Conservation (phyloP, 1,140 invertebrate species). For the Carposina sasakii region DNA sequence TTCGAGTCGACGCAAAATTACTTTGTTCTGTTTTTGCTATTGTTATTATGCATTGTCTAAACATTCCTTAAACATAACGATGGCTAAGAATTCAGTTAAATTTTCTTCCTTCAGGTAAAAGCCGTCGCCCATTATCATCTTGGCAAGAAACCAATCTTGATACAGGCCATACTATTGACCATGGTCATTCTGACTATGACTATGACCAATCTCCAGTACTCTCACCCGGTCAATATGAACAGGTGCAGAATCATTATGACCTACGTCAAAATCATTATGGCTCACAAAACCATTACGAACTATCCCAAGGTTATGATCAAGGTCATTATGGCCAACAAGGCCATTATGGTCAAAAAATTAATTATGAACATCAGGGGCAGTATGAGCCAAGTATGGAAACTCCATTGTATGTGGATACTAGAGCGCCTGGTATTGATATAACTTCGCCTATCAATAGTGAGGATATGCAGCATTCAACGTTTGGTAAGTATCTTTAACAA, state of each 20-base stretch:
- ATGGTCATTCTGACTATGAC: slow-evolving; percentile 63
- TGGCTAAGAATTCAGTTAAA: too few relatives aligned
- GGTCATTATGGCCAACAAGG: too few relatives aligned
- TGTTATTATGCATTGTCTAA: too few relatives aligned
- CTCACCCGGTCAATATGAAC: slow-evolving; percentile 41
- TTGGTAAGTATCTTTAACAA: slow-evolving; percentile 42
- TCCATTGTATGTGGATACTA: slow-evolving; percentile 74
- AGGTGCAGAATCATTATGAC: too few relatives aligned
- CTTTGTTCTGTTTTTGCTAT: too few relatives aligned
- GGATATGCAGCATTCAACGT: slow-evolving; percentile 67
- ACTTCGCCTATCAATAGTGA: slow-evolving; percentile 64
- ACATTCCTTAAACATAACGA: too few relatives aligned
- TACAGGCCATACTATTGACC: slow-evolving; percentile 79
- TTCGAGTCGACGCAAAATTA: too few relatives aligned
- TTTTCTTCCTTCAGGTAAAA: slow-evolving; percentile 39
- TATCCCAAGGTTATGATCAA: too few relatives aligned
- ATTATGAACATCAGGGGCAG: too few relatives aligned
- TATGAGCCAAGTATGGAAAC: slow-evolving; percentile 31
- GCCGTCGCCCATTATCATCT: slow-evolving; percentile 63
- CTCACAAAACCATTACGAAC: too few relatives aligned
- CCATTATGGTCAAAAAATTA: too few relatives aligned
- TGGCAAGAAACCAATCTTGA: slow-evolving; percentile 95
- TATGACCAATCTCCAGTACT: slow-evolving; percentile 30
- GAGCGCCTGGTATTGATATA: slow-evolving; percentile 36
- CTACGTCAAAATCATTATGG: too few relatives aligned